Conservation (phyloP, 1,140 invertebrate species). For the Drosophila pachea region DNA sequence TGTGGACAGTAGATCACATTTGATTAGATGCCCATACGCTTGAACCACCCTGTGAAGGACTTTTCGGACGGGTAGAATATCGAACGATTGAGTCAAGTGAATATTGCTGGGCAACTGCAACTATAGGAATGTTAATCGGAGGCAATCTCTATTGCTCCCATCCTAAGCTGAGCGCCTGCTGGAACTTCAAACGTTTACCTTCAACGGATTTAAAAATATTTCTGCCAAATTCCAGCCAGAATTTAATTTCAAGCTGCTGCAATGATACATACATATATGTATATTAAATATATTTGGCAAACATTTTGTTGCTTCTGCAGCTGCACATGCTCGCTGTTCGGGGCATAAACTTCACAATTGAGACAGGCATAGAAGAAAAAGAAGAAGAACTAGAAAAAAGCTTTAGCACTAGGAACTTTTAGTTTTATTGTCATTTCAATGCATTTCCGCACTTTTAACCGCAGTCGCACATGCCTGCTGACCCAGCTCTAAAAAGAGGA, state of each 20-base stretch:
- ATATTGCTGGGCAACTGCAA: too few species aligned
- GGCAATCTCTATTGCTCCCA: too few species aligned
- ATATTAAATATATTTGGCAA: conserved; percentile 64
- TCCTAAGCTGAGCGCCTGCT: too few species aligned
- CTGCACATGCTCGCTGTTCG: conserved; percentile 56
- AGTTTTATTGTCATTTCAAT: conserved; percentile 78
- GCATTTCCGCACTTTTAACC: conserved; percentile 76
- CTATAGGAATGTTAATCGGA: too few species aligned
- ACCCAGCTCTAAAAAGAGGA: conserved; percentile 52
- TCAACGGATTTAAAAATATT: too few species aligned
- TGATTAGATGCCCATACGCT: background rate
- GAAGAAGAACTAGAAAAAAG: conserved; percentile 24
- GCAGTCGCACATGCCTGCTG: conserved; percentile 60
- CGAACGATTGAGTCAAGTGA: too few species aligned
- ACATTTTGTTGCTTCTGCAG: conserved; percentile 46
- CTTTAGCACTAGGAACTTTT: conserved; percentile 60
- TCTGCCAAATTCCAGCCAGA: too few species aligned
- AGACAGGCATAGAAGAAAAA: conserved; percentile 17
- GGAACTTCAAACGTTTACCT: too few species aligned
- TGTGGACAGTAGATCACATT: background rate
- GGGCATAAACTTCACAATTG: conserved; percentile 71
- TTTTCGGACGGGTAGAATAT: too few species aligned
- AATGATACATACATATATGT: background rate
- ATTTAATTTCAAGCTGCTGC: background rate
- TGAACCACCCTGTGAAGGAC: too few species aligned